A percentile compares a stretch with the other conserved stretches of the same genome.
Conservation (phyloP, 92 coral and sea anemone species). For the Epizoanthus stellaris region DNA sequence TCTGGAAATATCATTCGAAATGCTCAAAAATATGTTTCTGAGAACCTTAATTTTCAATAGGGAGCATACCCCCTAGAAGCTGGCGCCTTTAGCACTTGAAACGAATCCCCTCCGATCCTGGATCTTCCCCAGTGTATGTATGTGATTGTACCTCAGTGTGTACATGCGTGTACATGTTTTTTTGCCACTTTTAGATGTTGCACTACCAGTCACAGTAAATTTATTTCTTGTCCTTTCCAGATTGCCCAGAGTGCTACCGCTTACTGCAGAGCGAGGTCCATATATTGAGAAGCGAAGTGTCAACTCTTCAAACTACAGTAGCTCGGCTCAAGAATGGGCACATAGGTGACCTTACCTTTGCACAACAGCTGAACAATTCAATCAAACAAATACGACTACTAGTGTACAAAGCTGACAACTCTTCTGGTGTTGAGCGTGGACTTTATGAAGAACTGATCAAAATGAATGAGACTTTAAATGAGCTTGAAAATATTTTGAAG, state of each 20-base stretch:
- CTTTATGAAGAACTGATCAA: slow-evolving; percentile 58
- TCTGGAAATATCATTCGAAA: no score
- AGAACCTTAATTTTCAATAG: no score
- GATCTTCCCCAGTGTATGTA: no score
- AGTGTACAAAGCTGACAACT: slow-evolving; percentile 64
- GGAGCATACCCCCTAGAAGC: no score
- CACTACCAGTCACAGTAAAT: not conserved
- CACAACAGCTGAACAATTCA: slow-evolving; percentile 58
- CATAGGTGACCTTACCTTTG: slow-evolving; percentile 81
- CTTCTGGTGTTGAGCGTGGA: slow-evolving; percentile 69
- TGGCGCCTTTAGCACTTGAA: no score
- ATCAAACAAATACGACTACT: slow-evolving; percentile 42
- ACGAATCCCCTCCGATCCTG: no score
- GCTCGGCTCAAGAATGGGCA: slow-evolving; percentile 70
- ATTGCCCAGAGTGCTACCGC: slow-evolving; percentile 95
- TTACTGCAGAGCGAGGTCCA: slow-evolving; percentile 75
- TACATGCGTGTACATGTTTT: no score
- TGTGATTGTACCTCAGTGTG: not conserved
- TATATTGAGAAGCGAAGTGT: slow-evolving; percentile 56
- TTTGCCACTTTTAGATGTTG: not conserved
- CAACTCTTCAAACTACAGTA: slow-evolving; percentile 52
- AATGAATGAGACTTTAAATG: slow-evolving; percentile 72
- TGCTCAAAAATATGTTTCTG: no score
- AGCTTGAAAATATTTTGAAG: slow-evolving; percentile 59
- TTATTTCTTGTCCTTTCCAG: slow-evolving; percentile 48